Evolutionary conservation across 2,888 invertebrate species (phyloP).

Genomic region (Heteropelma amictum): DNA sequence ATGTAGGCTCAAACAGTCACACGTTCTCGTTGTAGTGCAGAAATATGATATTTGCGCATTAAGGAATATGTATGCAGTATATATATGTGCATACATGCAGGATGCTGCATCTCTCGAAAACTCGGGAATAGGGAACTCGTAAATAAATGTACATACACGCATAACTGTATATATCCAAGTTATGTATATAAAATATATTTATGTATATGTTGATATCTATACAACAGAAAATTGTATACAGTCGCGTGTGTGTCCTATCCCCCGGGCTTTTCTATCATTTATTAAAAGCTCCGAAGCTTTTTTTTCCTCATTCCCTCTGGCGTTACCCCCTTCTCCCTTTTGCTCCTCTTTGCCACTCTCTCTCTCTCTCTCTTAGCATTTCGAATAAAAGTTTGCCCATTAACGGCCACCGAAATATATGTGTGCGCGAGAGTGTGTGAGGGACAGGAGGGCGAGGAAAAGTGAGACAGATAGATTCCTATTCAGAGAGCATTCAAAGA

Average conservation of each 20-base stretch:
- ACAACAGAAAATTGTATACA: slow-evolving; percentile 48
- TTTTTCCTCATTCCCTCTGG: slow-evolving; percentile 36
- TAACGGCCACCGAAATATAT: slow-evolving; percentile 59
- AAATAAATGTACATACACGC: slow-evolving; percentile 45
- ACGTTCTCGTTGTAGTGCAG: slow-evolving; percentile 31
- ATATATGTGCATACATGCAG: background rate
- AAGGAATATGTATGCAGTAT: background rate
- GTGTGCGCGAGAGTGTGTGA: slow-evolving; percentile 14
- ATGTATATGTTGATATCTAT: background rate
- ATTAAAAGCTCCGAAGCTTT: slow-evolving; percentile 65
- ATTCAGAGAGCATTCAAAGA: slow-evolving; percentile 66
- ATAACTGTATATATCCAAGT: too few relatives aligned
- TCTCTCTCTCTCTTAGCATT: slow-evolving; percentile 35
- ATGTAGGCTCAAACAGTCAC: slow-evolving; percentile 40
- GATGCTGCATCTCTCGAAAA: slow-evolving; percentile 5
- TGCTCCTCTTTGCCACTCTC: slow-evolving; percentile 2
- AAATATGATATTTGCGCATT: slow-evolving; percentile 17
- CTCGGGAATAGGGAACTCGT: slow-evolving; percentile 34
- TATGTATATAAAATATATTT: too few relatives aligned
- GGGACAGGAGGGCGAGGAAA: slow-evolving; percentile 13
- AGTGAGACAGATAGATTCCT: slow-evolving; percentile 36
- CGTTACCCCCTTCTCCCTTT: slow-evolving; percentile 19
- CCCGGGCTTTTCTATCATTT: slow-evolving; percentile 65
- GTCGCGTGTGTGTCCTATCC: slow-evolving; percentile 55
- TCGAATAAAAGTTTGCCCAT: slow-evolving; percentile 70